Conservation (phyloP, 1,140 invertebrate species). For the Ips nitidus region DNA sequence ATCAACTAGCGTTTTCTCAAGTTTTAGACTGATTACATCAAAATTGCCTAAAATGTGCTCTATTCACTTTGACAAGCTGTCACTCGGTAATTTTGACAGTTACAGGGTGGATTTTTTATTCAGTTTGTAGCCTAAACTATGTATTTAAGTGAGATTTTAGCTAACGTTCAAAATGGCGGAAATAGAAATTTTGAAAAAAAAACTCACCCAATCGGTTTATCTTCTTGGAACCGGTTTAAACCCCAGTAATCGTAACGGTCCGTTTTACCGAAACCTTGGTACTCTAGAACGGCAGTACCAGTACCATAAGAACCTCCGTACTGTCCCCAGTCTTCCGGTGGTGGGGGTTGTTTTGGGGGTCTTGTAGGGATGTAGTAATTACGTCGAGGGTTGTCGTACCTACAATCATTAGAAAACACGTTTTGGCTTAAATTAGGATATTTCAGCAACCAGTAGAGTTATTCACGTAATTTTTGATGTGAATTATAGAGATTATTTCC, state of each 20-base stretch:
- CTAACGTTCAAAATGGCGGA: background rate
- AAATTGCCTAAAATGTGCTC: no score
- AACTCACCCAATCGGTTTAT: background rate
- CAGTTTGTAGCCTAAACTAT: no score
- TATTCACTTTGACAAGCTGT: no score
- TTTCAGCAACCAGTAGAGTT: no score
- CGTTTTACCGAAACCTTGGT: conserved; percentile 44
- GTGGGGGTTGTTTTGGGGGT: conserved; percentile 24
- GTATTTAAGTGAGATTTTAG: background rate
- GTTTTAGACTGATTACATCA: no score
- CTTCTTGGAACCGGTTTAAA: conserved; percentile 38
- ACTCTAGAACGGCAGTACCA: conserved; percentile 42
- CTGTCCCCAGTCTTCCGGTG: conserved; percentile 44
- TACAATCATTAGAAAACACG: background rate
- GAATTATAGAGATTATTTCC: no score
- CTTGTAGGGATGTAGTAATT: conserved; percentile 42
- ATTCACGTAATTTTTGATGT: no score
- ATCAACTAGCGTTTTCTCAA: no score
- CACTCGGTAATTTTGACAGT: no score
- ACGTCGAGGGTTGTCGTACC: conserved; percentile 33
- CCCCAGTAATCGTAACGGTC: conserved; percentile 50
- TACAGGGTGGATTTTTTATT: no score
- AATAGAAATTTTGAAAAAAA: background rate
- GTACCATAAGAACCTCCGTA: conserved; percentile 51
- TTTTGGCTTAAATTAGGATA: no score